phyloP scores from a whole-genome alignment of 2,888 invertebrate species.

The Rhingia campestris region DNA sequence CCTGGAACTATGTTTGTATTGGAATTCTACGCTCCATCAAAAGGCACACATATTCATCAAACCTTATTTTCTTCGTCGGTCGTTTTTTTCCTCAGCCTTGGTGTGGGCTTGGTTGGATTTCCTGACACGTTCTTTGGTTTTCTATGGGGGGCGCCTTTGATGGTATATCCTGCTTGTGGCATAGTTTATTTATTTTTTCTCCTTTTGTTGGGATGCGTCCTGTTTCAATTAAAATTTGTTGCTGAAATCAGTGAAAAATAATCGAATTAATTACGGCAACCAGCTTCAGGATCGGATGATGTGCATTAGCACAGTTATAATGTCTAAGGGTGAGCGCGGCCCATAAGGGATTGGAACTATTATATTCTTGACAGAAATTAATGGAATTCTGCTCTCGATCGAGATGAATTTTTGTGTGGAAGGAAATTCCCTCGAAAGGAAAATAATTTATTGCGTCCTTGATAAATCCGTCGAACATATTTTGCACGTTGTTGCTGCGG shows the following conservation, averaged over 20 bases:
- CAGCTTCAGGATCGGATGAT: constrained; percentile 14
- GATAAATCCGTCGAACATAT: constrained; percentile 51
- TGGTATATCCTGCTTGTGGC: constrained; percentile 16
- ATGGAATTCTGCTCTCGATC: constrained; percentile 65
- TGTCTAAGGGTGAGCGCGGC: constrained; percentile 6
- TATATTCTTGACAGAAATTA: constrained; percentile 65
- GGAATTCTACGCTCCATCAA: constrained; percentile 28
- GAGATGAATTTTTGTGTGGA: constrained; percentile 54
- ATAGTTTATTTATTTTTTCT: constrained; percentile 5
- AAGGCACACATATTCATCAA: constrained; percentile 53
- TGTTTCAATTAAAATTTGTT: constrained; percentile 81
- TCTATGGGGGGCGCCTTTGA: constrained; percentile 10
- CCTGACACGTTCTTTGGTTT: constrained; percentile 57
- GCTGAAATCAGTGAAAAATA: constrained; percentile 82
- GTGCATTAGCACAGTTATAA: constrained; percentile 43
- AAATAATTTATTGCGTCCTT: constrained; percentile 63
- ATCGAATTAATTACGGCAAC: constrained; percentile 81
- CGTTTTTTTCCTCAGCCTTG: not conserved
- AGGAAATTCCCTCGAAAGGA: constrained; percentile 24
- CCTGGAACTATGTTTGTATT: not conserved
- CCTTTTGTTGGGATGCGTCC: constrained; percentile 21
- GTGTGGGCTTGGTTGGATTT: constrained; percentile 40
- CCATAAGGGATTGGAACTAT: constrained; percentile 27
- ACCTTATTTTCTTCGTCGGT: constrained; percentile 7
- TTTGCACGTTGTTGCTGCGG: constrained; percentile 34